phyloP scores from a whole-genome alignment of 1,140 invertebrate genomes.

The Drosophila quadrilineata region DNA sequence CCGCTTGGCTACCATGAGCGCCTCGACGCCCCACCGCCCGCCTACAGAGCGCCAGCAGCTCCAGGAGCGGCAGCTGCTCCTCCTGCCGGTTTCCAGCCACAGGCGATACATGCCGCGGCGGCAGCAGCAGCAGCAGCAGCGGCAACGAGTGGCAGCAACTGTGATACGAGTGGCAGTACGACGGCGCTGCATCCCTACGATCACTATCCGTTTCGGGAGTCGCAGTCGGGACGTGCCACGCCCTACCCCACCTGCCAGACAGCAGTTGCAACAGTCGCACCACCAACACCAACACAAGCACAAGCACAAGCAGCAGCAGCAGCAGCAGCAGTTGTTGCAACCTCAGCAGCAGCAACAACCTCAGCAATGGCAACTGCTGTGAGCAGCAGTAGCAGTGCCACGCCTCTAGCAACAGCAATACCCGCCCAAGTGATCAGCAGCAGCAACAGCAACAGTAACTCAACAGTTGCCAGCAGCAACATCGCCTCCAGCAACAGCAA shows the following conservation, averaged over 20 bases:
- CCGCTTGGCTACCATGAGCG: conserved; percentile 37
- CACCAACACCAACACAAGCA: conserved; percentile 52
- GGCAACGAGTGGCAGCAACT: conserved; percentile 22
- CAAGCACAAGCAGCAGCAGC: conserved; percentile 14
- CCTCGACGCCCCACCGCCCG: conserved; percentile 75
- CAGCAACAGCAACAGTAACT: conserved; percentile 18
- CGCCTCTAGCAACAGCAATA: too few species aligned
- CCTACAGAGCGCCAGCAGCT: conserved; percentile 24
- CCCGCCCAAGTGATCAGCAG: neutral
- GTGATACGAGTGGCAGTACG: conserved; percentile 24
- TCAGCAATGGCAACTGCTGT: conserved; percentile 3
- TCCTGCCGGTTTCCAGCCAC: conserved; percentile 48
- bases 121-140: conserved; percentile 5
- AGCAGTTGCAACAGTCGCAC: conserved; percentile 24
- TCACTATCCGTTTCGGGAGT: conserved; percentile 81
- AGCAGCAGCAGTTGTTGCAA: conserved; percentile 1
- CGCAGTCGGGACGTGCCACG: conserved; percentile 84
- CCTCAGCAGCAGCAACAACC: conserved; percentile 15
- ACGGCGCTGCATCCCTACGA: conserved; percentile 82
- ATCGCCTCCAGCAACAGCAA: neutral
- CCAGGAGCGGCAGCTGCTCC: conserved; percentile 29
- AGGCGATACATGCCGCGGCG: conserved; percentile 7
- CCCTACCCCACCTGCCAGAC: conserved; percentile 83
- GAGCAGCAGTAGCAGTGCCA: neutral
- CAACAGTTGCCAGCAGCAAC: conserved; percentile 1